Evolutionary conservation across 1,140 invertebrate species (phyloP).

Genomic region (Laupala kohalensis): DNA sequence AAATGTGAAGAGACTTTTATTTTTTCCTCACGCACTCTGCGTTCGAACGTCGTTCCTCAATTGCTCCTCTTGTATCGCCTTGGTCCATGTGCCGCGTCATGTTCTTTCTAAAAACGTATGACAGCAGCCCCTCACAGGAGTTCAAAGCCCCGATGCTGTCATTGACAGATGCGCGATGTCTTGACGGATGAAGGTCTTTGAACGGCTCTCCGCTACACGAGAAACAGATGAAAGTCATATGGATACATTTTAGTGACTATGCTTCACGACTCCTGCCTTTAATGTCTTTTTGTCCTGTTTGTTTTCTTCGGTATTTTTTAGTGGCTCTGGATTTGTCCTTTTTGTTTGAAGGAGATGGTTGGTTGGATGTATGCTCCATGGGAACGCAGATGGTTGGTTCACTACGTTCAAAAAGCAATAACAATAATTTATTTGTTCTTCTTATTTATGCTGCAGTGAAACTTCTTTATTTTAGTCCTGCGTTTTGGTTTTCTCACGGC

Average conservation of each 20-base stretch:
- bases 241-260: neutral
- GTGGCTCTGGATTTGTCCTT: neutral
- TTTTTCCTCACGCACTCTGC: too few relatives aligned
- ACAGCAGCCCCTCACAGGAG: neutral
- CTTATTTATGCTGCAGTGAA: neutral
- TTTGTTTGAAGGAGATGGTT: too few relatives aligned
- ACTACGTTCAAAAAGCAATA: neutral
- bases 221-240: neutral
- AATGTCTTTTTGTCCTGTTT: neutral
- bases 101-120: neutral
- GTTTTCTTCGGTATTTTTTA: neutral
- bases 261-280: neutral
- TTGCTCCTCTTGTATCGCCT: too few relatives aligned
- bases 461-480: neutral
- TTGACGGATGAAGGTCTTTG: neutral
- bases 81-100: neutral
- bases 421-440: neutral
- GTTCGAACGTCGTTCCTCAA: too few relatives aligned
- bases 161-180: neutral
- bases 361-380: neutral
- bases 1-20: too few relatives aligned
- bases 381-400: neutral
- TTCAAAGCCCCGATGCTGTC: neutral
- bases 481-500: neutral
- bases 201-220: neutral